Conservation (phyloP, 2,888 invertebrate genomes). For the Agrochola lota region DNA sequence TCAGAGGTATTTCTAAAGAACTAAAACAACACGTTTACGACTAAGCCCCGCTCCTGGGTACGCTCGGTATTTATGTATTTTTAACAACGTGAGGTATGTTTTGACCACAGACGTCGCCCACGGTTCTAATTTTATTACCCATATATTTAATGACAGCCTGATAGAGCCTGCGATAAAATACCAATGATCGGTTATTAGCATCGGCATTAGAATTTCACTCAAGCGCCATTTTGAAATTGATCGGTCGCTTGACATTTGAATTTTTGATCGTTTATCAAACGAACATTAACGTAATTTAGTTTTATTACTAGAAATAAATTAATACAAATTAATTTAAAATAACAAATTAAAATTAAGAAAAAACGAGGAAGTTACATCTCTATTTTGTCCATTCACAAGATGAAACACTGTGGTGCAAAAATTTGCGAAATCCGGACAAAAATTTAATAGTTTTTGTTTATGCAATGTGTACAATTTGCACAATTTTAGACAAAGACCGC, state of each 20-base stretch:
- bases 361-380: slow-evolving; percentile 32
- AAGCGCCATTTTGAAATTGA: slow-evolving; percentile 61
- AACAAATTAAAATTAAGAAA: slow-evolving; percentile 22
- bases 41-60: slow-evolving; percentile 58
- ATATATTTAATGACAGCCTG: slow-evolving; percentile 65
- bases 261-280: slow-evolving; percentile 54
- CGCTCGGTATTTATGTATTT: slow-evolving; percentile 60
- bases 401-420: slow-evolving; percentile 52
- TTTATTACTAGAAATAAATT: slow-evolving; percentile 39
- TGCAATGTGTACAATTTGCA: slow-evolving; percentile 69
- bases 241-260: slow-evolving; percentile 52
- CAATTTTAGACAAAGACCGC: slow-evolving; percentile 68
- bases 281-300: slow-evolving; percentile 36
- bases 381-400: slow-evolving; percentile 42
- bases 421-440: slow-evolving; percentile 62
- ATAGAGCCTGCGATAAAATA: slow-evolving; percentile 64
- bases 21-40: slow-evolving; percentile 51
- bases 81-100: slow-evolving; percentile 67
- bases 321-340: slow-evolving; percentile 31
- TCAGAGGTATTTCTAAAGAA: slow-evolving; percentile 43
- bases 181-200: slow-evolving; percentile 61
- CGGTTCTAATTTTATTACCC: slow-evolving; percentile 63
- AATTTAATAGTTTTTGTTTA: slow-evolving; percentile 64
- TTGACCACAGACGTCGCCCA: slow-evolving; percentile 64
- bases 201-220: slow-evolving; percentile 58